Evolutionary conservation across 2,797 vertebrate genomes (phyloP), one percentile per base, ranked within the genome.

Genomic region (Hyperoplus immaculatus): DNA sequence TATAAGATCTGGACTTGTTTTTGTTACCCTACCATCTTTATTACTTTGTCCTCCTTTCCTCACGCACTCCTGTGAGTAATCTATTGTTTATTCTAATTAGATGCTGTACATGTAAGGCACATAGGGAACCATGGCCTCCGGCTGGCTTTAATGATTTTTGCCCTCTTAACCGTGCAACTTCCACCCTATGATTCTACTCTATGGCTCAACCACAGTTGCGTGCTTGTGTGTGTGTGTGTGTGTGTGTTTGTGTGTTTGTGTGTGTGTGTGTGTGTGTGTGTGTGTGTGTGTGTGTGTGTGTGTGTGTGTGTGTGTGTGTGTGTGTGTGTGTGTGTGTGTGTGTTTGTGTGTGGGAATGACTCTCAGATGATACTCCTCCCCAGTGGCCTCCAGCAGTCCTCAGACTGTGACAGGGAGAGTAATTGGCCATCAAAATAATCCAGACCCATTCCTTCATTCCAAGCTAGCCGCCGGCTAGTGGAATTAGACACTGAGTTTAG

Each of bases 371-470:
- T 82, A 64, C 59, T 66, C 69, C 59, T 71, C 82, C 80, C 68
- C 62, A 1, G 80, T 82, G 79, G 87, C 92, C 88, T 81, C 59
- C 68, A 62, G 89, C 83, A n/a, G 49, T 82, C 69, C 73, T 83
- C 80, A 81, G 78, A 82, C 89, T 81, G 68, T 91, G 91, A 94
- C 91, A 91, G 86, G 75, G 76, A 78, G 86, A 87, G 88, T 93
- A 93, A 93, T 93, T 94, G 92, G 88, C 88, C 90, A 90, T 92
- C 91, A 92, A 83, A 93, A 88, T 89, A 91, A 92, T 91, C 91
- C 92, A 86, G 85, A 90, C 80, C 84, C 79, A 83, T 83, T 85
- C 79, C 86, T 79, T 91, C 86, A 84, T 84, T 75, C 80, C 3
- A 69, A 10, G 69, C 65, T 69, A 3, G 78, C 90, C 77, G 21